Evolutionary conservation across 2,113 vertebrate genomes (phyloP).

Genomic region (Prietella phreatophila): DNA sequence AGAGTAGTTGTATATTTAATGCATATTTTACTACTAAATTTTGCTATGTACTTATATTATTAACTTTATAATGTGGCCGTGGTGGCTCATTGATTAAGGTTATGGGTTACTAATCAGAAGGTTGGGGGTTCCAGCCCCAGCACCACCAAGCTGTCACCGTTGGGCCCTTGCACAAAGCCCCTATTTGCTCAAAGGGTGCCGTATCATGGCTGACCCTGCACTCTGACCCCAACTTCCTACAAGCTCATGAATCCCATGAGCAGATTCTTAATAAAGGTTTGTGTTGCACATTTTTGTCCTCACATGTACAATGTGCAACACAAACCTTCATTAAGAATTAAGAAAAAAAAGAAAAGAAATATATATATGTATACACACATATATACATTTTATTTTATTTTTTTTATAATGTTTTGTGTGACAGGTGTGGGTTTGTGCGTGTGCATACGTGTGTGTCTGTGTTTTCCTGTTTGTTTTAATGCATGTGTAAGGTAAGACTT

Average conservation of each 20-base stretch:
- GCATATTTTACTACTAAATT: background rate
- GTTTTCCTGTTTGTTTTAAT: constrained; percentile 19
- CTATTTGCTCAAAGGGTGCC: background rate
- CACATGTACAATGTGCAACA: background rate
- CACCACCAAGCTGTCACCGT: background rate
- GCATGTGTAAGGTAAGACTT: background rate
- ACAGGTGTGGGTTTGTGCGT: background rate
- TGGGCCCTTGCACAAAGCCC: background rate
- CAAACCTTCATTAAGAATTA: background rate
- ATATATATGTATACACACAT: no score
- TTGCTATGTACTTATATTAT: background rate
- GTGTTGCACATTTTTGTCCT: no score
- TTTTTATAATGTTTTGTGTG: background rate
- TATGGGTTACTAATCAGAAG: background rate
- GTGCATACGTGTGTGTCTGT: background rate
- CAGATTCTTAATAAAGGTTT: no score
- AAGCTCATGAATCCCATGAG: no score
- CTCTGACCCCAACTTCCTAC: no score
- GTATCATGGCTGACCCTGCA: background rate
- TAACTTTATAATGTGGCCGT: background rate
- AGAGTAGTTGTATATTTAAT: background rate
- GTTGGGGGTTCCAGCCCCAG: background rate
- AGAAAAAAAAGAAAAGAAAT: no score
- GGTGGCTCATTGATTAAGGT: background rate
- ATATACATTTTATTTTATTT: no score